phyloP scores from a whole-genome alignment of 2,113 vertebrate species.

The Centropristis striata region DNA sequence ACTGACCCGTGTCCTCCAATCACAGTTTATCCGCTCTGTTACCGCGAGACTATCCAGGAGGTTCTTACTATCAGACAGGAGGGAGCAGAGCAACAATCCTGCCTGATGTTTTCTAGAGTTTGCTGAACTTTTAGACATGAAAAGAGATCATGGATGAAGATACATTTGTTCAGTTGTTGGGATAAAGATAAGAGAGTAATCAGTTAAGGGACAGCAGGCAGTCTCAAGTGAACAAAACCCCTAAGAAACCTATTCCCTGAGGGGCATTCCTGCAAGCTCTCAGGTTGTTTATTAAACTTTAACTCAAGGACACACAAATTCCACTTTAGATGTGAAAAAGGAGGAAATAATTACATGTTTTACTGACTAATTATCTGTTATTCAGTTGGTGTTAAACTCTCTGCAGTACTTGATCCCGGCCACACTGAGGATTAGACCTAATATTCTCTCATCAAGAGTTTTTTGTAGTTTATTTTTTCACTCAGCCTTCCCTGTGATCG shows the following conservation, averaged over 20 bases:
- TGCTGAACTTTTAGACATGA: not conserved
- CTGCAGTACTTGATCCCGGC: not conserved
- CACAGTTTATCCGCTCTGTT: constrained; percentile 29
- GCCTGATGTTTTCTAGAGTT: not conserved
- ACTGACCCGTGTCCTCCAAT: constrained; percentile 70
- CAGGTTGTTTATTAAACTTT: not conserved
- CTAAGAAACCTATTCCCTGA: not conserved
- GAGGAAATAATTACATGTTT: no score
- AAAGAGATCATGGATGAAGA: not conserved
- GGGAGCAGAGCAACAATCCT: not conserved
- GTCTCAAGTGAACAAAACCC: not conserved
- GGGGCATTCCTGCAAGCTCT: not conserved
- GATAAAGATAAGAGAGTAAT: not conserved
- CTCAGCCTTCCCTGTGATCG: not conserved
- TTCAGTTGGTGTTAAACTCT: no score
- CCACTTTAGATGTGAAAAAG: no score
- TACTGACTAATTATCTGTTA: no score
- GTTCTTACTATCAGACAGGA: no score
- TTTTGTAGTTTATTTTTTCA: not conserved
- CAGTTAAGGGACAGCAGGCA: not conserved
- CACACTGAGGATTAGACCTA: constrained; percentile 11
- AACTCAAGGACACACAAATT: not conserved
- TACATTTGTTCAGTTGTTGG: not conserved
- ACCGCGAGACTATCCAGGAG: constrained; percentile 14
- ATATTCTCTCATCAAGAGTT: constrained; percentile 8